phyloP scores from a whole-genome alignment of 1,140 invertebrate species.

The Mactra quadrangularis region DNA sequence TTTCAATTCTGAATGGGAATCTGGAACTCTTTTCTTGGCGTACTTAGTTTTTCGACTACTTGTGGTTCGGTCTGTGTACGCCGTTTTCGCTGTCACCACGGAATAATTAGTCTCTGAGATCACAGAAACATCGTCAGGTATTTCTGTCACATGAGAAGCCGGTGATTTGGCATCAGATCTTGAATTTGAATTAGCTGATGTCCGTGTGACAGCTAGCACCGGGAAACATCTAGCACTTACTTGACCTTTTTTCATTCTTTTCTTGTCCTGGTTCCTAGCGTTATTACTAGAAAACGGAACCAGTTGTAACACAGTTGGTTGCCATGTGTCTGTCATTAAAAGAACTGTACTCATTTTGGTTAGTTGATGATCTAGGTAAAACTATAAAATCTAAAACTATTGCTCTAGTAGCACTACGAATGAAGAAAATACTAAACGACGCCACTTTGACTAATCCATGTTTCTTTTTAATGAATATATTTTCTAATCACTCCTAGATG shows the following conservation, averaged over 20 bases:
- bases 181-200: conserved; percentile 18
- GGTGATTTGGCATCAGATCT: conserved; percentile 30
- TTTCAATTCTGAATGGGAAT: conserved; percentile 56
- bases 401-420: conserved; percentile 39
- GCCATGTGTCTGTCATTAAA: conserved; percentile 67
- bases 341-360: conserved; percentile 68
- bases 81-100: conserved; percentile 11
- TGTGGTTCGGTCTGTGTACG: background rate
- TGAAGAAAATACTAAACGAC: background rate
- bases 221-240: conserved; percentile 62
- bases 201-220: conserved; percentile 69
- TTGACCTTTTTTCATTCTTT: background rate
- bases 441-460: no score
- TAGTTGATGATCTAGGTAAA: background rate
- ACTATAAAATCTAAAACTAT: conserved; percentile 25
- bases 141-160: conserved; percentile 13
- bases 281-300: conserved; percentile 70
- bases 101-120: conserved; percentile 35
- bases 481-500: no score
- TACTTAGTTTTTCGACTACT: conserved; percentile 19
- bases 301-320: conserved; percentile 72
- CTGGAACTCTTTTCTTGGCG: conserved; percentile 46
- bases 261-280: conserved; percentile 28
- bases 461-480: no score
- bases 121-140: conserved; percentile 32